Conservation (phyloP, 2,113 vertebrate genomes). For the Sterna hirundo region DNA sequence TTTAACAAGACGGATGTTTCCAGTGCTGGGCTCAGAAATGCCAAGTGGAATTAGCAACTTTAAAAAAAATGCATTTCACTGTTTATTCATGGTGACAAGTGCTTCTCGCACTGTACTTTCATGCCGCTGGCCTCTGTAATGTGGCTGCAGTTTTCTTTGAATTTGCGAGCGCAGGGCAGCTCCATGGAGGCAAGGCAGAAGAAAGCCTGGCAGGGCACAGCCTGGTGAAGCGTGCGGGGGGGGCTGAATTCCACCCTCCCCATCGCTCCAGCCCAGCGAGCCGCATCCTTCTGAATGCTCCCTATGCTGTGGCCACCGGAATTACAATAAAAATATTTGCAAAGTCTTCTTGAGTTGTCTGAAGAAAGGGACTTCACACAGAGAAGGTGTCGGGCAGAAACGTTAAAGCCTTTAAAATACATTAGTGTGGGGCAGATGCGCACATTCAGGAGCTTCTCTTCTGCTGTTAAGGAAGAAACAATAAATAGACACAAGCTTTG, state of each 20-base stretch:
- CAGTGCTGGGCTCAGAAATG: neutral
- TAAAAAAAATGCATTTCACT: conserved; percentile 4
- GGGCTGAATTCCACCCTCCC: conserved; percentile 29
- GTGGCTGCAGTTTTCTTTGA: conserved; percentile 8
- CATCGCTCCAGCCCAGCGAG: conserved; percentile 13
- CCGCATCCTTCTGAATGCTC: conserved; percentile 40
- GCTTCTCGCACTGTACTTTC: neutral
- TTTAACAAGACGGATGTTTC: conserved; percentile 53
- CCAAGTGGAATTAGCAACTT: conserved; percentile 43
- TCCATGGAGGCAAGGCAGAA: neutral
- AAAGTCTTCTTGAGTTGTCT: conserved; percentile 10
- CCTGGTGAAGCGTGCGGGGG: neutral
- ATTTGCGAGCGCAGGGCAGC: neutral
- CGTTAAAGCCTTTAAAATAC: neutral
- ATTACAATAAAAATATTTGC: conserved; percentile 47
- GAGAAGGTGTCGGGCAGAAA: neutral
- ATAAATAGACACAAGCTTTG: neutral
- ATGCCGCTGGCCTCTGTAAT: neutral
- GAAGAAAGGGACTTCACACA: neutral
- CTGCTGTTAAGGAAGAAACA: neutral
- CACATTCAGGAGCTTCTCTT: neutral
- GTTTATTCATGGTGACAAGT: conserved; percentile 38
- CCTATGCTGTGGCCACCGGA: neutral
- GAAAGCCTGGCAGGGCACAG: conserved; percentile 3
- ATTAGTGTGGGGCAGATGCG: neutral